Evolutionary conservation across 92 coral and sea anemone genomes (phyloP).

Genomic region (Desmophyllum pertusum): DNA sequence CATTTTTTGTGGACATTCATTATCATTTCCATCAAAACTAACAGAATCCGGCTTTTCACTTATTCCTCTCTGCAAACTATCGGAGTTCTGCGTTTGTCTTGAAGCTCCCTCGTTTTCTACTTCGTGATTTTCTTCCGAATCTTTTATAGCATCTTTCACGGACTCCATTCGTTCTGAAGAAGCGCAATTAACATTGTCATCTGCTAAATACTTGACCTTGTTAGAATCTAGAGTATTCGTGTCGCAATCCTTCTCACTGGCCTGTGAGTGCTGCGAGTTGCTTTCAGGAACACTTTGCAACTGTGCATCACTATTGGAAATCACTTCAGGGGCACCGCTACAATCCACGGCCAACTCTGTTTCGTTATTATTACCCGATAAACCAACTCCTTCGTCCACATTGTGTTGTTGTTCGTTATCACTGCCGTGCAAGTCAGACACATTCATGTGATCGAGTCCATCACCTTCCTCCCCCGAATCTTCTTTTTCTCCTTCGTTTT

Average conservation of each 20-base stretch:
- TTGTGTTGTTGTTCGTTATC: neutral
- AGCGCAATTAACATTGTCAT: neutral
- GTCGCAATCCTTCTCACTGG: neutral
- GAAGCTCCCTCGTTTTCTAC: neutral
- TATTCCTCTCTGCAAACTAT: neutral
- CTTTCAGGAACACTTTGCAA: neutral
- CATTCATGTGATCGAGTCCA: constrained; percentile 26
- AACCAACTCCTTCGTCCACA: neutral
- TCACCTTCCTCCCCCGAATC: constrained; percentile 27
- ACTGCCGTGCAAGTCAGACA: constrained; percentile 28
- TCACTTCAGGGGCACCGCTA: neutral
- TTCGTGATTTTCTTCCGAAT: neutral
- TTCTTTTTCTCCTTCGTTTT: constrained; percentile 4
- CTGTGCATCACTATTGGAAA: neutral
- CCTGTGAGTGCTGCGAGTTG: neutral
- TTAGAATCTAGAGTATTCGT: neutral
- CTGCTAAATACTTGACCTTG: neutral
- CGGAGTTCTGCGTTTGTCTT: neutral
- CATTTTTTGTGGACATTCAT: neutral
- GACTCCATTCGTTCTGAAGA: neutral
- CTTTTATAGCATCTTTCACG: neutral
- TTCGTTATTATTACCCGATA: neutral
- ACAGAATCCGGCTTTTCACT: neutral
- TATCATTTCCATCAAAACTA: neutral
- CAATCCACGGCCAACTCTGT: neutral